These are phyloP conservation scores for Chiridota heheva DNA, from an alignment of 35 echinoderm and acorn worm genomes.

Conservation along the genomic window DNA sequence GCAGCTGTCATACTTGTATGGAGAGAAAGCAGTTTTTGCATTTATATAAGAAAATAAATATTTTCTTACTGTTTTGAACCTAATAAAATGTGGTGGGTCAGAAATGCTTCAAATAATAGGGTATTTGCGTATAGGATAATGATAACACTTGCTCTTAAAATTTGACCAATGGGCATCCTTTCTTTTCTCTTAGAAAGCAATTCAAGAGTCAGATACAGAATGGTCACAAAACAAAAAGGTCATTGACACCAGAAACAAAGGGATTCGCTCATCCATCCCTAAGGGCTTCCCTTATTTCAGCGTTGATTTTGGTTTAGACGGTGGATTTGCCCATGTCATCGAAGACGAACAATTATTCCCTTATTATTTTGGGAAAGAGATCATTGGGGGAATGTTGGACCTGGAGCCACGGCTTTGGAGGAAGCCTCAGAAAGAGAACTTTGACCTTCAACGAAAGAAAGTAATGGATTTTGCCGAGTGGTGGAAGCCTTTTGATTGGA, in stretches of 20 bases:
- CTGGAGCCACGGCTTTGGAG: conserved; percentile 86
- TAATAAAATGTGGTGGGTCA: no score
- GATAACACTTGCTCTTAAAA: no score
- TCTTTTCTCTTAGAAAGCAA: conserved; percentile 85
- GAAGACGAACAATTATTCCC: conserved; percentile 89
- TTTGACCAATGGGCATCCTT: no score
- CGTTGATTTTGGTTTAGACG: conserved; percentile 95
- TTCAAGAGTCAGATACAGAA: conserved; percentile 88
- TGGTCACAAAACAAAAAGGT: conserved; percentile 99
- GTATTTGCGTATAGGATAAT: no score
- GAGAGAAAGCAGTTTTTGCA: no score
- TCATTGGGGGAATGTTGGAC: conserved; percentile 87
- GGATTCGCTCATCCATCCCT: conserved; percentile 81
- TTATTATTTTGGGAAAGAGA: conserved; percentile 98
- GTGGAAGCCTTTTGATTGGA: conserved; percentile 97
- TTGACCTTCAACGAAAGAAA: conserved; percentile 73
- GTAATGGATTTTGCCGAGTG: conserved; percentile 79
- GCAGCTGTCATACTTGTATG: no score
- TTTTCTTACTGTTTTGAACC: no score
- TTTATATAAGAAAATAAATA: no score
- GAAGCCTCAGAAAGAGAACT: conserved; percentile 83
- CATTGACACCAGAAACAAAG: conserved; percentile 92
- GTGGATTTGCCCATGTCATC: conserved; percentile 97
- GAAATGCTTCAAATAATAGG: no score
- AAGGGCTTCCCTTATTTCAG: conserved; percentile 96